These are phyloP conservation scores for Drosophila guanche DNA, from an alignment of 1,140 invertebrate genomes.

Conservation along the genomic window DNA sequence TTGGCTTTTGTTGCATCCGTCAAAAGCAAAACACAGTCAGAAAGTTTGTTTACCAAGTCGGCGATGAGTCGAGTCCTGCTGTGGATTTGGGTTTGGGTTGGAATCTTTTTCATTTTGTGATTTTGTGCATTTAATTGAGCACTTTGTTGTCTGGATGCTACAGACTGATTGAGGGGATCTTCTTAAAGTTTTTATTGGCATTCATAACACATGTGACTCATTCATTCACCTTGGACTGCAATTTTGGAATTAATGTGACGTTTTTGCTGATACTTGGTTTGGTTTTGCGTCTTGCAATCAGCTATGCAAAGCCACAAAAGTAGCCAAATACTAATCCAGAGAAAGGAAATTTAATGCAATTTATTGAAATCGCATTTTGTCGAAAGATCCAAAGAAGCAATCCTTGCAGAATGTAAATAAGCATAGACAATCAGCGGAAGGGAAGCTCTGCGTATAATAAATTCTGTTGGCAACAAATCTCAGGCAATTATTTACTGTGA, in stretches of 20 bases:
- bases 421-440: background rate
- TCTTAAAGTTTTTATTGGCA: slow-evolving; percentile 6
- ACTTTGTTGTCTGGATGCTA: slow-evolving; percentile 42
- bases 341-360: slow-evolving; percentile 37
- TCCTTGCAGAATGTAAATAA: slow-evolving; percentile 36
- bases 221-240: slow-evolving; percentile 16
- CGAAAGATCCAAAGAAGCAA: slow-evolving; percentile 11
- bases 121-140: slow-evolving; percentile 38
- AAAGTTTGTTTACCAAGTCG: slow-evolving; percentile 52
- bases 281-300: slow-evolving; percentile 33
- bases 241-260: slow-evolving; percentile 47
- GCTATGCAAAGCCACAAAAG: slow-evolving; percentile 43
- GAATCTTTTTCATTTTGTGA: slow-evolving; percentile 23
- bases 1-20: slow-evolving; percentile 47
- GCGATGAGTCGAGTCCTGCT: background rate
- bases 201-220: slow-evolving; percentile 19
- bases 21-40: slow-evolving; percentile 19
- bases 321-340: slow-evolving; percentile 15
- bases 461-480: slow-evolving; percentile 56
- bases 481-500: slow-evolving; percentile 70
- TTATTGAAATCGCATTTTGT: slow-evolving; percentile 44
- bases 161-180: background rate
- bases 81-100: background rate
- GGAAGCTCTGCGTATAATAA: slow-evolving; percentile 33
- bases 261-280: slow-evolving; percentile 45